Base-by-base conservation (phyloP, 2,888 invertebrate genomes). In the Ferrisia virgata region DNA sequence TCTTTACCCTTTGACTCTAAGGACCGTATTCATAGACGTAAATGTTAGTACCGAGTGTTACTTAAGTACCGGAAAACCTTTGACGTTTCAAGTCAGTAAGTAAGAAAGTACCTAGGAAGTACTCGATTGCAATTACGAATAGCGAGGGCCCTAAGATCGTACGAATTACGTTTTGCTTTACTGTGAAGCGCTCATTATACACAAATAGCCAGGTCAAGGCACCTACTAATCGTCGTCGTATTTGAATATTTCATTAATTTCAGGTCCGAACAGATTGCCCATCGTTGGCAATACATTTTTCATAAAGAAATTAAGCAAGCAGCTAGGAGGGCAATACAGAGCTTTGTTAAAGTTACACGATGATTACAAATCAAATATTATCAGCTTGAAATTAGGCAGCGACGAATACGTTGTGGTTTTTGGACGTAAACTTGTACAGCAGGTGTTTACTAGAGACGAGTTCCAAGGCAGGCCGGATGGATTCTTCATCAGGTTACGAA, bases 391-490 rank as follows among this genome's bases (percentile, higher is more conserved):
- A 87, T 87, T 93, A 40, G 92, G 92, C 0, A 87, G 88, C 3
- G 90, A 91, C 78, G 88, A 89, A 6, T 89, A 91, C 0, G 89
- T 92, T 1, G 90, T 91, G 0, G 92, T 91, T 1, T 90, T 90
- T 31, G 91, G 91, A 0, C 90, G 90, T 86, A 88, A 90, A 1
- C 86, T 90, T 0, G 89, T 92, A 0, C 90, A 89, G 15, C 89
- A 90, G 84, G 89, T 93, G 1, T 89, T 93, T 78, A 88, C 89
- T 0, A 88, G 89, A 15, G 92, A 93, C 84, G 92, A 91, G 28
- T 93, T 90, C 86, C 91, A 92, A 85, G 93, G 85, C 9, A 89
- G 94, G 28, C 94, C 94, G 0, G 91, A 93, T 87, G 92, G 91
- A 85, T 92, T 92, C 87, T 93, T 93, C 86, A 88, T 91, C 18